Conservation (phyloP, 1,140 invertebrate species). For the Myzus persicae region DNA sequence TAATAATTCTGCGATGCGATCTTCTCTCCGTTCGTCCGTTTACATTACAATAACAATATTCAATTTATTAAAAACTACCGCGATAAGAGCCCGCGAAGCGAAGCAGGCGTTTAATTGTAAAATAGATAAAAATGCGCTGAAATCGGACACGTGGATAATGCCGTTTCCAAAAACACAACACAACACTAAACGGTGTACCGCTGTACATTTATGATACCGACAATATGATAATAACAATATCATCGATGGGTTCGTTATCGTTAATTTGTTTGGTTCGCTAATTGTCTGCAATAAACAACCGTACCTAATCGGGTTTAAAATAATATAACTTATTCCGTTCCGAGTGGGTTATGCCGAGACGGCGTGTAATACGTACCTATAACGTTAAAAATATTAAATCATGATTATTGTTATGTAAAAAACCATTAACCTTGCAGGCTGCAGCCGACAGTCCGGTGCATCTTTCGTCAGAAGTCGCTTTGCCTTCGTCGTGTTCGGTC, state of each 20-base stretch:
- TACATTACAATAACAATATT: too few relatives aligned
- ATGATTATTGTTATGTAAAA: background rate
- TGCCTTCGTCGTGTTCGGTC: background rate
- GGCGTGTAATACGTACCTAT: background rate
- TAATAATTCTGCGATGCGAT: background rate
- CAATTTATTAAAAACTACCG: background rate
- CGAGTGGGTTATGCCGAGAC: background rate
- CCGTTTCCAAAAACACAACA: background rate
- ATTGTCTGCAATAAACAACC: background rate
- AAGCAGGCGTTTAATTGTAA: background rate
- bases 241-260: background rate
- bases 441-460: background rate
- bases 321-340: background rate
- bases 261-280: background rate
- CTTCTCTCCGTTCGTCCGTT: background rate
- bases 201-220: background rate
- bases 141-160: background rate
- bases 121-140: too few relatives aligned
- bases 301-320: background rate
- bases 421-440: constrained; percentile 4
- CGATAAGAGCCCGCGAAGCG: background rate
- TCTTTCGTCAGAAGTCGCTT: background rate
- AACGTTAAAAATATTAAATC: too few relatives aligned
- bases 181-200: background rate
- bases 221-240: background rate